Evolutionary conservation across 2,797 vertebrate genomes (phyloP), one percentile per base, ranked within the genome.

Genomic region (Mus spretus): DNA sequence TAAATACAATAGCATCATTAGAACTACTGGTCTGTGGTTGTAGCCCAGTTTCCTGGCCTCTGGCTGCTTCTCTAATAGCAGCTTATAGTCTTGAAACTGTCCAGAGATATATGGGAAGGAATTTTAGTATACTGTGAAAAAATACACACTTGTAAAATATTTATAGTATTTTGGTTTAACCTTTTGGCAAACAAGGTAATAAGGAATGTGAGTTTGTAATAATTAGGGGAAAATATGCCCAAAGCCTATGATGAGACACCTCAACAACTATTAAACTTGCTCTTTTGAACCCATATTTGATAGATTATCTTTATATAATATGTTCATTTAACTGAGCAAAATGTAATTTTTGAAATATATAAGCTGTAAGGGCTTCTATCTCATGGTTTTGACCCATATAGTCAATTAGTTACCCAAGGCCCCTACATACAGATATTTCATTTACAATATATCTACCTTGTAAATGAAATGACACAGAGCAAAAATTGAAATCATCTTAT

Each of bases 21-120:
- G 96, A 97, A 96, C 95, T 96, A 72, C 95, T 97, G 95, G 82
- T 97, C 92, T 96, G 94, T 96, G 97, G 93, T 96, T 97, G 93
- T 87, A 59, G 85, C 93, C 59, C 83, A 47, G 65, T 89, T 96
- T 97, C 80, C 96, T 97, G 97, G 94, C 92, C 89, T 47, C n/a
- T 37, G 75, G 79, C 70, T 89, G 44, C n/a, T 95, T 95, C 70
- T 84, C 47, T 83, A 91, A 95, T 63, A 93, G 96, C 95, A 97
- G 83, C 63, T 96, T 37, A 67, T 72, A 67, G 77, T 78, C 75
- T 92, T 61, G 80, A 97, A 93, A 94, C 44, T 90, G 86, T 96
- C 89, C 91, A 93, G 79, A 89, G 31, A 37, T 61, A n/a, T 63
- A 95, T 89, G 89, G 92, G 83, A 94, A 92, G 92, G 47, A 95